A percentile compares a stretch with the other conserved stretches of the same genome.
Evolutionary conservation across 2,797 vertebrate genomes (phyloP).

Genomic region (Rallus crepitans): DNA sequence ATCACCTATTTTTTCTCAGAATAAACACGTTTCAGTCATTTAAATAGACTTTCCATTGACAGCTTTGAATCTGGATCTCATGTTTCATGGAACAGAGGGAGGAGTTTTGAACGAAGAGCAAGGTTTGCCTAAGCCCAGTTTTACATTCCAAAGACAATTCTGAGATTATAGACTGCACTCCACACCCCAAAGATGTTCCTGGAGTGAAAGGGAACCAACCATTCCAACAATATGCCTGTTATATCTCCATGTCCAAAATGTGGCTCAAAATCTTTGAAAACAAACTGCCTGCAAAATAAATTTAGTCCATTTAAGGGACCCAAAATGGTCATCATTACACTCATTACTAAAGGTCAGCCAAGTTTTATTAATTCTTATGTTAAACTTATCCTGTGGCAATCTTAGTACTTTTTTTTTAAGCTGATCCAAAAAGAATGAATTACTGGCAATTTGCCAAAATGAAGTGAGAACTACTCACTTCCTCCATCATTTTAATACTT

Average conservation of each 20-base stretch:
- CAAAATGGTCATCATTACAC: background rate
- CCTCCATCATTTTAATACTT: conserved; percentile 68
- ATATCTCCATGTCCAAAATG: background rate
- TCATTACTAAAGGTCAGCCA: conserved; percentile 24
- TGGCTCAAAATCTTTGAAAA: background rate
- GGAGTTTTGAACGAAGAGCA: background rate
- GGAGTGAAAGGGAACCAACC: background rate
- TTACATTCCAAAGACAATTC: background rate
- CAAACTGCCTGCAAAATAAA: background rate
- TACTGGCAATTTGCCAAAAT: conserved; percentile 21
- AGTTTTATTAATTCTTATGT: background rate
- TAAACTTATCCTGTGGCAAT: conserved; percentile 31
- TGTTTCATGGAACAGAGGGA: background rate
- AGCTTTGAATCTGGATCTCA: background rate
- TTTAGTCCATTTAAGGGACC: background rate
- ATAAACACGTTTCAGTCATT: background rate
- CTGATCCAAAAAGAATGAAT: background rate
- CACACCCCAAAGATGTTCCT: background rate
- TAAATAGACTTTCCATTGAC: background rate
- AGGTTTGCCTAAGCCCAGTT: background rate
- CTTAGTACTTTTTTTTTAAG: background rate
- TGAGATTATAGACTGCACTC: background rate
- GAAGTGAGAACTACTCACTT: conserved; percentile 49
- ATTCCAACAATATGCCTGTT: background rate
- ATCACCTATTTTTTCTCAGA: background rate